Evolutionary conservation across 2,113 vertebrate genomes (phyloP), one percentile per base, ranked within the genome.

Genomic region (Chloropsis cyanopogon): DNA sequence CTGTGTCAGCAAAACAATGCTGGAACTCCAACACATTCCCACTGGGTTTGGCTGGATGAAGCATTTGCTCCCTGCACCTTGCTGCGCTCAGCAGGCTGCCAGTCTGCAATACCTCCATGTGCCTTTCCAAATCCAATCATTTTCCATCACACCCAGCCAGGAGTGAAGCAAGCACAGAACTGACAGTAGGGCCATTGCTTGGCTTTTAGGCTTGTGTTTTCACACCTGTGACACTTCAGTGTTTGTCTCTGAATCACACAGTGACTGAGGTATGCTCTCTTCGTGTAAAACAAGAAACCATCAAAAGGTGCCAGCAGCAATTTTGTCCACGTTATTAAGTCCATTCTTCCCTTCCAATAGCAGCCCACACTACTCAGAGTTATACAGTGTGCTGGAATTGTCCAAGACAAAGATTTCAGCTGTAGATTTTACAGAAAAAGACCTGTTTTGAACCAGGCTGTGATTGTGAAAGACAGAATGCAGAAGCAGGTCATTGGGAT

Each of bases 1-100:
- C 59, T 19, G 14, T 93, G 93, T 96, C 91, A 96, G 96, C 95
- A 95, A 82, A 95, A 96, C 47, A 23, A 17, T 6, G 6, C 7
- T 4, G 23, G 87, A 69, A 59, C 95, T 80, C 69, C 66, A 59
- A 12, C 85, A 54, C 8, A 53, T 90, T 95, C 93, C 79, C 82
- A 77, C 71, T 52, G 84, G 81, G 71, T 91, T 86, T 93, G 94
- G 94, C 75, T 77, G 66, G 50, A 24, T 72, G 81, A 89, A 82
- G 70, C 54, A 21, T 49, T 69, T 76, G 76, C 65, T 92, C 57
- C 70, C 70, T 33, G 50, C 35, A 23, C 71, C 84, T 73, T 4
- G 1, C 54, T 7, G 90, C 71, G 28, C 75, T 82, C 91, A 87
- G 78, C 80, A 91, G 82, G 70, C 78, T 82, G 77, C 83, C 44